Conservation (phyloP, 2,113 vertebrate genomes). For the Asarcornis scutulata region DNA sequence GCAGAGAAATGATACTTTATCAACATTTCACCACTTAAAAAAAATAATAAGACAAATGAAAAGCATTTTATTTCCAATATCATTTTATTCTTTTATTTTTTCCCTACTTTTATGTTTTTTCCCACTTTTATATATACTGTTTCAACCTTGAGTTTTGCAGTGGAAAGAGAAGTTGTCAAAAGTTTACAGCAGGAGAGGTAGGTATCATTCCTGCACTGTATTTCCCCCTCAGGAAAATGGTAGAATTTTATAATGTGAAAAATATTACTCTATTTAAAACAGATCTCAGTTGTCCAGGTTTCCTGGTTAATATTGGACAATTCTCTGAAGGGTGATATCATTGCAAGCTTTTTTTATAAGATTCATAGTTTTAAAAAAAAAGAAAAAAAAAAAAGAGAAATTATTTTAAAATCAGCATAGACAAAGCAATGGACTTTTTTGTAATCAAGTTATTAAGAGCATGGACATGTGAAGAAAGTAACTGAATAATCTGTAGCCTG, state of each 20-base stretch:
- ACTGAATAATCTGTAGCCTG: not conserved
- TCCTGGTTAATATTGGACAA: not conserved
- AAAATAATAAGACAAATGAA: not conserved
- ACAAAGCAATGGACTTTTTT: not conserved
- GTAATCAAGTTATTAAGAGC: not conserved
- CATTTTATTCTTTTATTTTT: not conserved
- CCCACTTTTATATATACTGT: not conserved
- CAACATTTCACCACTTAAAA: not conserved
- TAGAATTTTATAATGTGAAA: conserved; percentile 2
- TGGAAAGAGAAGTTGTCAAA: not conserved
- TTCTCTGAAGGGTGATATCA: not conserved
- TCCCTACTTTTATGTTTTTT: not conserved
- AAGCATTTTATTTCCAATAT: not conserved
- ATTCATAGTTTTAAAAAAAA: not conserved
- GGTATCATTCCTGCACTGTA: not conserved
- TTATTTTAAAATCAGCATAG: not conserved
- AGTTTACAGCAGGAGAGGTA: not conserved
- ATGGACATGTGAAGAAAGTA: not conserved
- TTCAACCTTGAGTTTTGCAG: not conserved
- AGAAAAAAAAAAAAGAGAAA: not conserved
- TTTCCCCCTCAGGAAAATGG: not conserved
- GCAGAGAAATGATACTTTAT: not conserved
- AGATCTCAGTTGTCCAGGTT: not conserved
- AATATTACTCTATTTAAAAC: not conserved
- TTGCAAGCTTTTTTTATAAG: not conserved